Conservation (phyloP, 2,113 vertebrate genomes). For the Saimiri boliviensis region DNA sequence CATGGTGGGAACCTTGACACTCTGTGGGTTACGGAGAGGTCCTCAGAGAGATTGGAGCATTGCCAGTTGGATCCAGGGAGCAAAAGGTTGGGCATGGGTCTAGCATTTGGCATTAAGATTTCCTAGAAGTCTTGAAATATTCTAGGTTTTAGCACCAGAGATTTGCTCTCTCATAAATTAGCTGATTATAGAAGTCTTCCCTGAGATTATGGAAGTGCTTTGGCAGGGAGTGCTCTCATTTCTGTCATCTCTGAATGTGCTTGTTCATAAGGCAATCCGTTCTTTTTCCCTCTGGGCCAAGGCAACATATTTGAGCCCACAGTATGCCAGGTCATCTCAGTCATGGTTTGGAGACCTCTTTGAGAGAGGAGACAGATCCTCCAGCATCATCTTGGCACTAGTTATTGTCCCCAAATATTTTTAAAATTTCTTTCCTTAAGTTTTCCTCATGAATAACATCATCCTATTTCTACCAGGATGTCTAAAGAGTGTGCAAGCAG, state of each 20-base stretch:
- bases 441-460: not conserved
- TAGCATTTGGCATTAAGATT: not conserved
- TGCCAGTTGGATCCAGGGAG: not conserved
- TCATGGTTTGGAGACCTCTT: not conserved
- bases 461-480: not conserved
- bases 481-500: not conserved
- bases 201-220: not conserved
- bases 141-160: not conserved
- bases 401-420: not conserved
- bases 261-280: not conserved
- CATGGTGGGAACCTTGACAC: not conserved
- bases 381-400: not conserved
- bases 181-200: not conserved
- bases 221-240: not conserved
- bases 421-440: not conserved
- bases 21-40: not conserved
- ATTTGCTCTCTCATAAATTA: not conserved
- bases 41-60: not conserved
- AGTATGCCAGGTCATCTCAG: not conserved
- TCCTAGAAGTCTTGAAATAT: not conserved
- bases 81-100: not conserved
- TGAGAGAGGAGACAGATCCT: not conserved
- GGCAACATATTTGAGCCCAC: not conserved
- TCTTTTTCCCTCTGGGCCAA: not conserved
- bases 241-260: not conserved